phyloP scores from a whole-genome alignment of 2,888 invertebrate species.

The Sinhomidia bicolor region DNA sequence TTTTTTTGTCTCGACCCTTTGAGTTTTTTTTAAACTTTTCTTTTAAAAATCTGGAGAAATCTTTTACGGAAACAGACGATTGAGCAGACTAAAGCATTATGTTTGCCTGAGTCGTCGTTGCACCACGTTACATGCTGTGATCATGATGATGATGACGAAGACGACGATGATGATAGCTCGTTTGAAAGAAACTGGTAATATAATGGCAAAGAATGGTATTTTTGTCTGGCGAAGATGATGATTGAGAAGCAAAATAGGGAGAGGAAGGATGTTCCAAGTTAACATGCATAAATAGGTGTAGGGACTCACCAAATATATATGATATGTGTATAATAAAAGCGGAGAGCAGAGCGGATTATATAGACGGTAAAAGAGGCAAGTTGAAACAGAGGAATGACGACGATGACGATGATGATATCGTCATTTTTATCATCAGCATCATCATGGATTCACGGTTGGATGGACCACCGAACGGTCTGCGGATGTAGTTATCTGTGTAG shows the following conservation, averaged over 20 bases:
- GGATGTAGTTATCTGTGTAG: slow-evolving; percentile 26
- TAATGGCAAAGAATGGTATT: no score
- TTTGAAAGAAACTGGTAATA: no score
- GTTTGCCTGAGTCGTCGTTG: no score
- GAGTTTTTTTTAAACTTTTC: background rate
- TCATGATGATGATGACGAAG: no score
- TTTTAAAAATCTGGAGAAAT: slow-evolving; percentile 12
- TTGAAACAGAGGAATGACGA: background rate
- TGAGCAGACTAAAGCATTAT: no score
- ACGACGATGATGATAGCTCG: no score
- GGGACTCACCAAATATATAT: no score
- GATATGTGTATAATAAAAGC: background rate
- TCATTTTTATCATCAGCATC: slow-evolving; percentile 18
- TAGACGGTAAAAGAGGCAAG: slow-evolving; percentile 8
- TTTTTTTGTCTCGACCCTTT: background rate
- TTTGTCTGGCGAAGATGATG: background rate
- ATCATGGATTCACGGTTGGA: slow-evolving; percentile 49
- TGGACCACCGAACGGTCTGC: slow-evolving; percentile 30
- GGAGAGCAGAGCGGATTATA: slow-evolving; percentile 4
- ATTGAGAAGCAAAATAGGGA: background rate
- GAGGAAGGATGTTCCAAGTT: background rate
- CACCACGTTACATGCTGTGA: no score
- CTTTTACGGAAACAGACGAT: background rate
- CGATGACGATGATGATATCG: background rate
- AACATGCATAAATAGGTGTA: background rate